phyloP scores from a whole-genome alignment of 2,888 invertebrate species.

The Nomada flava region DNA sequence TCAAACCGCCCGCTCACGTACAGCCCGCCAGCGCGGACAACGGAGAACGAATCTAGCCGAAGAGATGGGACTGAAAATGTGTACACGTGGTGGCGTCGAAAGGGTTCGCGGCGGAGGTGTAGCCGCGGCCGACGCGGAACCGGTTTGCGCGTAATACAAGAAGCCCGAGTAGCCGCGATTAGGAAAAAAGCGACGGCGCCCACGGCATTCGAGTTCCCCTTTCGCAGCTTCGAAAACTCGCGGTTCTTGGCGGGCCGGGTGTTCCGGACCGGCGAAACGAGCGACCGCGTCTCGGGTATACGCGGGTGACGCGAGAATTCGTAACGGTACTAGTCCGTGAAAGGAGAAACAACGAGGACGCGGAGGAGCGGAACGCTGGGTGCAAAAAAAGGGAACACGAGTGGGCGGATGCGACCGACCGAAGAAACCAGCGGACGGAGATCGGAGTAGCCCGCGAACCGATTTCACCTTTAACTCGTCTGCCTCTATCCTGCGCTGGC shows the following conservation, averaged over 20 bases:
- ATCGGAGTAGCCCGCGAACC: background rate
- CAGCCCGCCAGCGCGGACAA: no score
- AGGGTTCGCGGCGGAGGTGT: constrained; percentile 2
- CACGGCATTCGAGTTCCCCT: background rate
- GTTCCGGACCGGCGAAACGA: background rate
- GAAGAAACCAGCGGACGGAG: background rate
- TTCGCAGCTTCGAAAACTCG: background rate
- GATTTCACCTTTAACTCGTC: no score
- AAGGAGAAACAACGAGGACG: constrained; percentile 8
- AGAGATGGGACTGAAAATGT: no score
- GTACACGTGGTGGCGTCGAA: no score
- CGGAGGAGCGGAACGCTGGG: background rate
- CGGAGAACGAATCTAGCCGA: background rate
- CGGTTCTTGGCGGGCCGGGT: background rate
- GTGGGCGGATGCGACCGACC: background rate
- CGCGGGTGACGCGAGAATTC: constrained; percentile 62
- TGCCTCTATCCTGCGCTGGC: no score
- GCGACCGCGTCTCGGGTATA: constrained; percentile 1
- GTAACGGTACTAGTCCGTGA: constrained; percentile 54
- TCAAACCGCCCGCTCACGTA: background rate
- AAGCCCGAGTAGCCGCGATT: constrained; percentile 68
- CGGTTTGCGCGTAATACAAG: constrained; percentile 74
- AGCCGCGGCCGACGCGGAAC: constrained; percentile 47
- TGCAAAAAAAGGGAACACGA: background rate
- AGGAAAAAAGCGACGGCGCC: constrained; percentile 29